Evolutionary conservation across 2,797 vertebrate species (phyloP), one percentile per base, ranked within the genome.

Genomic region (Poeciliopsis infans): DNA sequence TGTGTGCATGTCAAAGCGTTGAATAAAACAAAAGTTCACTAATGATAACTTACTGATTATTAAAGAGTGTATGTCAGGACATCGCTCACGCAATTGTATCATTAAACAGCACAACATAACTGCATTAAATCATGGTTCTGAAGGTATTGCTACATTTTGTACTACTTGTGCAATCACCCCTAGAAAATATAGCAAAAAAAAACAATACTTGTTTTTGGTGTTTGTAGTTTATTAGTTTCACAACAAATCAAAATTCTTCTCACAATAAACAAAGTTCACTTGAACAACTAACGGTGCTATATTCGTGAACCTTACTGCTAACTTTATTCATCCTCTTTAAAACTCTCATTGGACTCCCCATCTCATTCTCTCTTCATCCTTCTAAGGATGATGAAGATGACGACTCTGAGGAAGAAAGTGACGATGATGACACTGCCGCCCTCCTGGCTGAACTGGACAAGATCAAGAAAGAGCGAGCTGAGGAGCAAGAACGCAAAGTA

Each of bases 371-470:
- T n/a, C 25, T 28, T 28, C 64, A 82, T 74, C 77, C 23, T 78
- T 75, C 66, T 23, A 33, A 96, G 96, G 97, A 98, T 77, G 97
- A 98, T n/a, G 98, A 98, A 59, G 97, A 98, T 13, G 95, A 95
- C 51, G 92, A 96, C 79, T 97, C 97, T 1, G 97, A 97, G 53
- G 97, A 97, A 15, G 98, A 98, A 75, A 97, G 97, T 78, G 98
- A 98, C 53, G 98, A 98, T 0, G 96, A 98, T 0, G 97, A 99
- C 83, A 98, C 97, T n/a, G 98, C 98, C 49, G 98, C 98, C 85
- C 97, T 99, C 87, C 94, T 98, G 83, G 98, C 97, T 75, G 98
- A 99, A 85, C 93, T 99, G n/a, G 98, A 99, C 83, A 99, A 99
- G 87, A 99, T 99, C 76, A 99, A 98, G 91, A 99, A 99, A 89